These are phyloP conservation scores for Meandrusa payeni DNA, from an alignment of 2,888 invertebrate genomes.

Conservation along the genomic window DNA sequence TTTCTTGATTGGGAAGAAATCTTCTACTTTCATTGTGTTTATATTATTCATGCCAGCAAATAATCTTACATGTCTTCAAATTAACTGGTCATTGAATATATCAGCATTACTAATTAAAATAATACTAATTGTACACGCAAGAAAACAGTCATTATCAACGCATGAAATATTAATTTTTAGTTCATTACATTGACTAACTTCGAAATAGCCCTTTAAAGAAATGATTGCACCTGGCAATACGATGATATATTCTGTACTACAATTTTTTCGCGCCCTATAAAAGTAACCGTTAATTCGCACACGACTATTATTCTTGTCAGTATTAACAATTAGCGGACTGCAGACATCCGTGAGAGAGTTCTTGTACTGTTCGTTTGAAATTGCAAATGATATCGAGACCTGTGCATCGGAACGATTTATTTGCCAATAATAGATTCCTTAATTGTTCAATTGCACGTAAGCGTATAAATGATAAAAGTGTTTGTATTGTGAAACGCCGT, in stretches of 20 bases:
- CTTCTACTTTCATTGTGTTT: too few relatives aligned
- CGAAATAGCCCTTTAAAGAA: constrained; percentile 3
- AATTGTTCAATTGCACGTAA: constrained; percentile 51
- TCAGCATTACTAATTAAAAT: too few relatives aligned
- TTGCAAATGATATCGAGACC: constrained; percentile 45
- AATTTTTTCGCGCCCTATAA: constrained; percentile 17
- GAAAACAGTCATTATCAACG: constrained; percentile 4
- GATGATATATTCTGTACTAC: not conserved
- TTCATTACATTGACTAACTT: not conserved
- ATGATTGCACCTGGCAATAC: constrained; percentile 3
- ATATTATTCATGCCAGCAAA: too few relatives aligned
- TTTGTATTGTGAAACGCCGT: not conserved
- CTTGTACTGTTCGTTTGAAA: constrained; percentile 44
- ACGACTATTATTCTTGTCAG: constrained; percentile 56
- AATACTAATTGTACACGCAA: too few relatives aligned
- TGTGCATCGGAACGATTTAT: constrained; percentile 41
- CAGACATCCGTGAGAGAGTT: constrained; percentile 42
- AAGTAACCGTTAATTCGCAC: constrained; percentile 34
- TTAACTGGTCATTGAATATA: too few relatives aligned
- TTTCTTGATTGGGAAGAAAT: too few relatives aligned
- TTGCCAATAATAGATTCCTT: constrained; percentile 45
- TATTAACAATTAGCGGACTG: constrained; percentile 48
- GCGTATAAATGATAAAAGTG: constrained; percentile 21
- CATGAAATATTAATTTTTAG: constrained; percentile 7
- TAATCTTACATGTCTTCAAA: too few relatives aligned